Evolutionary conservation across 1,140 invertebrate genomes (phyloP), one percentile per base, ranked within the genome.

Genomic region (Aphidius gifuensis): DNA sequence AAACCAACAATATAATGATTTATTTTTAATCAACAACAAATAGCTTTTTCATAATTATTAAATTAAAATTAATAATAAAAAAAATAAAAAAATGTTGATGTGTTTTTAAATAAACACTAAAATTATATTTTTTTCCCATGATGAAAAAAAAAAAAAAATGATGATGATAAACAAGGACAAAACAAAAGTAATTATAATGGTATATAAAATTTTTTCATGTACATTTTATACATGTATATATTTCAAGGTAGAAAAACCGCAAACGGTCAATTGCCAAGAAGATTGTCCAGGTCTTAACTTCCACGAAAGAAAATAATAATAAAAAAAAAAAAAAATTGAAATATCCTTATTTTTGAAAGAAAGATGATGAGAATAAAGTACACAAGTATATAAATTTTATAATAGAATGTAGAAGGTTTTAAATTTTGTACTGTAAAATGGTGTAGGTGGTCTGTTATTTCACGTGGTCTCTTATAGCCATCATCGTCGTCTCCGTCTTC

Each of bases 401-500:
- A 66, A 65, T 62, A 72, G 69, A 68, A 62, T 55, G 49, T 67
- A 58, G 49, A 56, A 56, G 23, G 61, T 59, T 50, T 54, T 45
- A n/a, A 62, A 69, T 69, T 67, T 65, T 68, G 66, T 62, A 23
- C 9, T 21, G 46, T 16, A 51, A 51, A 61, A 53, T 65, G 65
- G 72, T 69, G 71, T 75, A 75, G 74, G 74, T 73, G 73, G 72
- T 70, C 66, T 58, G 49, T 57, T 58, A 61, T 66, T 16, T 16
- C 16, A 16, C 16, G 16, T 16, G 16, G 16, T 16, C 16, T 16
- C 16, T 16, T 16, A 16, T 16, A 16, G 16, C 16, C 16, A 16
- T 16, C 16, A 16, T 16, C 16, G 16, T 16, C 16, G 16, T 16
- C 16, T 16, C 1, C 16, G 16, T 16, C 16, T 0, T 16, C 16